Evolutionary conservation across 1,140 invertebrate genomes (phyloP).

Genomic region (Drosophila sturtevanti): DNA sequence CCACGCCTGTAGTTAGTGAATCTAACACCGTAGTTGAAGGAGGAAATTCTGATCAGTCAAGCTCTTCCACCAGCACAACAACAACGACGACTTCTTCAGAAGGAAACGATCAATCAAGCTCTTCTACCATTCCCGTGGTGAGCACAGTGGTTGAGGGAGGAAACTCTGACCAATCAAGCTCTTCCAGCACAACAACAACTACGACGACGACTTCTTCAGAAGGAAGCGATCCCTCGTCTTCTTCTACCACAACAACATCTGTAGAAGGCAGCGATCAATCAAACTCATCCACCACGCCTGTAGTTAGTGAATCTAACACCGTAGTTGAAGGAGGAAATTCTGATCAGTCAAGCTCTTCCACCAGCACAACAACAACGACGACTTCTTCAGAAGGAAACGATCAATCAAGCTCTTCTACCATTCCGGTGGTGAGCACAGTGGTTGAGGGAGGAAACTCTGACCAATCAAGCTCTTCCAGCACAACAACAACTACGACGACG

Average conservation of each 20-base stretch:
- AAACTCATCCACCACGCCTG: background rate
- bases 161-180: background rate
- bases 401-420: slow-evolving; percentile 17
- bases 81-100: background rate
- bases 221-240: background rate
- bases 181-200: slow-evolving; percentile 4
- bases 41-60: slow-evolving; percentile 4
- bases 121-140: background rate
- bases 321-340: background rate
- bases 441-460: too few relatives aligned
- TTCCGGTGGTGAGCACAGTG: too few relatives aligned
- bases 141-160: background rate
- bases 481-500: slow-evolving; percentile 8
- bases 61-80: slow-evolving; percentile 13
- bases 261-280: background rate
- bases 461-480: too few relatives aligned
- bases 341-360: background rate
- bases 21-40: background rate
- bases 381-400: background rate
- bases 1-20: background rate
- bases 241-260: background rate
- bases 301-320: background rate
- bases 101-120: background rate
- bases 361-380: background rate
- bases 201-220: background rate